Percentiles rank a stretch among this genome's conserved stretches.
phyloP scores from a whole-genome alignment of 2,888 invertebrate genomes.

The Aleiodes testaceus region DNA sequence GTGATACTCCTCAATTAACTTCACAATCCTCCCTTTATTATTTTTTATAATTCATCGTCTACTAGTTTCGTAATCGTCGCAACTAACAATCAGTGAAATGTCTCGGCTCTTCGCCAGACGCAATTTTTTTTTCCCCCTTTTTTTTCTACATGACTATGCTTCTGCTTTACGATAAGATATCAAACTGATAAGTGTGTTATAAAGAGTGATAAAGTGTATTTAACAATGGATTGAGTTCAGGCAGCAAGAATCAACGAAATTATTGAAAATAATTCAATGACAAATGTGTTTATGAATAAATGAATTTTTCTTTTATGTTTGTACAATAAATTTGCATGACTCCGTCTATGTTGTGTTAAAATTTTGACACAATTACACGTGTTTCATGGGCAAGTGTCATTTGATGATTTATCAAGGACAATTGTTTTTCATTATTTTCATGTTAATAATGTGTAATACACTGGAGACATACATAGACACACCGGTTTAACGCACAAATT shows the following conservation, averaged over 20 bases:
- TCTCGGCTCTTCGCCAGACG: conserved; percentile 7
- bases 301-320: too few relatives aligned
- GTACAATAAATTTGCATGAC: too few relatives aligned
- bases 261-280: too few relatives aligned
- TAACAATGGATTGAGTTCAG: not conserved
- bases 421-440: not conserved
- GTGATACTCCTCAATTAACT: conserved; percentile 20
- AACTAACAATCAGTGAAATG: conserved; percentile 26
- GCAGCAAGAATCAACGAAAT: too few relatives aligned
- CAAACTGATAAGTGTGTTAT: not conserved
- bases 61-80: conserved; percentile 29
- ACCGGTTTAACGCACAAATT: conserved; percentile 2
- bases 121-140: not conserved
- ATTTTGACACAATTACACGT: not conserved
- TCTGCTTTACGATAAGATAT: conserved; percentile 26
- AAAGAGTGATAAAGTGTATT: not conserved
- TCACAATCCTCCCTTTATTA: not conserved
- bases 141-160: not conserved
- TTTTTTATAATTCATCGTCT: conserved; percentile 28
- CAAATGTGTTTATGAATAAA: too few relatives aligned
- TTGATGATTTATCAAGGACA: conserved; percentile 13
- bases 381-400: too few relatives aligned
- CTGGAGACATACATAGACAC: not conserved
- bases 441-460: not conserved
- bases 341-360: not conserved